Conservation (phyloP, 2,113 vertebrate genomes). For the Pipra filicauda region DNA sequence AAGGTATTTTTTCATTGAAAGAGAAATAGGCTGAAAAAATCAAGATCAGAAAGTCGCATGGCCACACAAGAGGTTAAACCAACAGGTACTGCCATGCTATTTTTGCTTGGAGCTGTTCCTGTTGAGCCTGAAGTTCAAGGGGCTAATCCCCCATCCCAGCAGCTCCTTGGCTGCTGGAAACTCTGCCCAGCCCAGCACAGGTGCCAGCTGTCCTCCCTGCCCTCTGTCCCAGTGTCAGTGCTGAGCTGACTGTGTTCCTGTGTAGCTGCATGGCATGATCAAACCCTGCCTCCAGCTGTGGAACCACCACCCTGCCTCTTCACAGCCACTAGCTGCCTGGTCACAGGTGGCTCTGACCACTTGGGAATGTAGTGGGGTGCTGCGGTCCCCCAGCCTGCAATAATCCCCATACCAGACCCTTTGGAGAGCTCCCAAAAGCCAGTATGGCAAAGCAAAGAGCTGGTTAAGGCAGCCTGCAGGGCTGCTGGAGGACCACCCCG, state of each 20-base stretch:
- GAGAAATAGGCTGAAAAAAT: not conserved
- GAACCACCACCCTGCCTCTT: not conserved
- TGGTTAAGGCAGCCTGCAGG: not conserved
- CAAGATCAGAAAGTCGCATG: not conserved
- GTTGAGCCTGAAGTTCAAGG: not conserved
- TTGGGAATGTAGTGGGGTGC: accelerated
- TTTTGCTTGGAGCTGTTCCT: not conserved
- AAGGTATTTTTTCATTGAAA: not conserved
- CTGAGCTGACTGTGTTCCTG: not conserved
- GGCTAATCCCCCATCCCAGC: not conserved
- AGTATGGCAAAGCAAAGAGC: not conserved
- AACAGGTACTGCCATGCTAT: not conserved
- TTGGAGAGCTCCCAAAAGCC: not conserved
- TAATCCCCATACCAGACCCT: not conserved
- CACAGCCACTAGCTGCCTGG: not conserved
- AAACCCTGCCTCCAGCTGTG: not conserved
- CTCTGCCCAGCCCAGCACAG: not conserved
- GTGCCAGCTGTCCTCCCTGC: not conserved
- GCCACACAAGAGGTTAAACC: not conserved
- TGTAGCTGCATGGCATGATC: not conserved
- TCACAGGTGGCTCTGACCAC: accelerated
- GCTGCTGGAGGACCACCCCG: accelerated
- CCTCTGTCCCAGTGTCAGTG: not conserved
- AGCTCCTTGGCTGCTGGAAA: accelerated
- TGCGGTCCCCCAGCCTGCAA: not conserved